Evolutionary conservation across 2,797 vertebrate species (phyloP), one percentile per base, ranked within the genome.

Genomic region (Acanthopagrus latus): DNA sequence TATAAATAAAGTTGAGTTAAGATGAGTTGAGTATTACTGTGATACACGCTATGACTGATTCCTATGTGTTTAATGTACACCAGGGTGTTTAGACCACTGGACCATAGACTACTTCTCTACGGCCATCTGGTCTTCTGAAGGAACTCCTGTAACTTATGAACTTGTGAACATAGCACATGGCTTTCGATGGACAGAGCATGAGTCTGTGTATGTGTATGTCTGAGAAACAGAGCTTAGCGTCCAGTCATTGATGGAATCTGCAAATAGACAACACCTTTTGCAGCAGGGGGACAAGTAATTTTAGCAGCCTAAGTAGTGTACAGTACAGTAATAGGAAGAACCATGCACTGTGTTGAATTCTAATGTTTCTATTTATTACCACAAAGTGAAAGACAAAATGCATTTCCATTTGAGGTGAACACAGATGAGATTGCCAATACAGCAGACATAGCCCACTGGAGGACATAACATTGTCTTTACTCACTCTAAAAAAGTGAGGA

Each of bases 21-120:
- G n/a, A n/a, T n/a, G n/a, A n/a, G n/a, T n/a, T n/a, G n/a, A n/a
- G n/a, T n/a, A 93, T 95, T 94, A 93, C 82, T 88, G 88, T 82
- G 82, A 84, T 76, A 87, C 82, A 65, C 80, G 84, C 80, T 80
- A 65, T 85, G 82, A 87, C 90, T 83, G 86, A 76, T 89, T 90
- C 77, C 91, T 90, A 80, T 89, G 88, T 88, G 68, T 91, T 88
- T 92, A 94, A 92, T 91, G 91, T 91, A 89, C 84, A 90, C 63
- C 57, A 48, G 72, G 76, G 86, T 90, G 89, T 88, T 90, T 84
- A 84, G 80, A 82, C 94, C 92, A 94, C 94, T 27, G 27, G 27
- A 27, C 4, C 27, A 27, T 94, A 94, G 84, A 87, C 82, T 73
- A 82, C 84, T 89, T 81, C 89, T 89, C 89, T 83, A 86, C 90